Base-by-base conservation (phyloP, 1,140 invertebrate species). In the Ooceraea biroi region DNA sequence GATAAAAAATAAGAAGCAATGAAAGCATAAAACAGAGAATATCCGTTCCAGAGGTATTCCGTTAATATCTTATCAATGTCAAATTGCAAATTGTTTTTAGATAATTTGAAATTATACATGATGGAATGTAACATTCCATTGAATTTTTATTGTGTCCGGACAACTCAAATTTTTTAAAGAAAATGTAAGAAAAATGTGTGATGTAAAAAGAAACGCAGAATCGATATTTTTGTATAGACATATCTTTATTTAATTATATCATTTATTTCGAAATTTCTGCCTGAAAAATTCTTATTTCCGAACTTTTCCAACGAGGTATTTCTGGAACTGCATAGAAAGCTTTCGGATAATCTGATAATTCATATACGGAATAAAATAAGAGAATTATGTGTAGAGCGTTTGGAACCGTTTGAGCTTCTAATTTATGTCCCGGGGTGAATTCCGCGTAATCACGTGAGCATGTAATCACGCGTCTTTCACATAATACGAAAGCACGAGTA, bases 391-490 rank as follows among this genome's bases (percentile, higher is more conserved):
- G 19, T 41, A 14, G 5, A 25, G 11, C n/a, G 7, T 8, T 74
- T 60, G 27, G 0, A 48, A 36, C n/a, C 27, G 12, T 30, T 76
- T 57, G 44, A n/a, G 10, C 30, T 52, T 17, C 27, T 11, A 66
- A 76, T 22, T 2, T 17, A 66, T 55, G 7, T n/a, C 30, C 61
- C 17, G n/a, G 19, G 25, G n/a, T 61, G 1, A 50, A 50, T 50
- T 36, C 10, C 5, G 25, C 3, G 60, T 52, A 65, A 76, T 65
- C 44, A 27, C 44, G 58, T 17, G 41, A 63, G 25, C n/a, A 12
- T 3, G 8, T 60, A 52, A 65, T 65, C 25, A 77, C 50, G 27
- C 19, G 19, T 66, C 74, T 77, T 66, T 73, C 52, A n/a, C 27
- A 5, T 27, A 46, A 66, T 50, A 8, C 27, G 44, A 66, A 50